Base-by-base conservation (phyloP, 64 coral and sea anemone genomes). In the Trachythela sp. region DNA sequence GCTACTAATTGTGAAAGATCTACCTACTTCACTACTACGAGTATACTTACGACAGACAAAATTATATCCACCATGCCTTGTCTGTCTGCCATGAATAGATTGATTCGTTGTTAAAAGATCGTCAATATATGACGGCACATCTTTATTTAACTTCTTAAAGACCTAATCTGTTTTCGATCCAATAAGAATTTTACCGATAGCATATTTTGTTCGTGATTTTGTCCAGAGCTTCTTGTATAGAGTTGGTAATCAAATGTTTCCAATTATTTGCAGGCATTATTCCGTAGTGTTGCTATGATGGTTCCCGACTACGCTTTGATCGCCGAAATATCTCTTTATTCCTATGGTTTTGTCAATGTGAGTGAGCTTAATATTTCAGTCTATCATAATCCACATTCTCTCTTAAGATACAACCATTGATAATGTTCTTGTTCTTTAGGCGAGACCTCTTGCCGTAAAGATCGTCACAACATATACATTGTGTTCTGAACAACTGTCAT, bases 201-300 rank as follows among this genome's bases (percentile, higher is more conserved):
- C 4, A 68, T 68, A 68, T 68, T 31, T 68, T 6, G 5, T 68
- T 68, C 3, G 30, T 68, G n/a, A n/a, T n/a, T n/a, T 31, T 6
- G 20, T 68, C 5, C 59, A 68, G 2, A 5, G 5, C 15, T 45
- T 45, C 42, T 45, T 45, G 11, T 45, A 6, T 45, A 45, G 11
- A 45, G 42, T 45, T 45, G 42, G 11, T 45, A 45, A 6, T 68
- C 59, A 2, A 68, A 68, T 68, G 59, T n/a, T n/a, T n/a, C n/a
- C n/a, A n/a, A 68, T 31, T 4, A 4, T 68, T n/a, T 68, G 4
- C 30, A 98, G 93, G 95, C 95, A 8, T 59, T 98, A 41, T 98
- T 98, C 39, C 86, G 93, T 34, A 98, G 93, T 72, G 95, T 98
- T 33, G 95, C 95, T 50, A 98, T 98, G 95, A 98, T 98, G 95